phyloP scores from a whole-genome alignment of 2,797 vertebrate genomes.

The Sebastes ruberrimus region DNA sequence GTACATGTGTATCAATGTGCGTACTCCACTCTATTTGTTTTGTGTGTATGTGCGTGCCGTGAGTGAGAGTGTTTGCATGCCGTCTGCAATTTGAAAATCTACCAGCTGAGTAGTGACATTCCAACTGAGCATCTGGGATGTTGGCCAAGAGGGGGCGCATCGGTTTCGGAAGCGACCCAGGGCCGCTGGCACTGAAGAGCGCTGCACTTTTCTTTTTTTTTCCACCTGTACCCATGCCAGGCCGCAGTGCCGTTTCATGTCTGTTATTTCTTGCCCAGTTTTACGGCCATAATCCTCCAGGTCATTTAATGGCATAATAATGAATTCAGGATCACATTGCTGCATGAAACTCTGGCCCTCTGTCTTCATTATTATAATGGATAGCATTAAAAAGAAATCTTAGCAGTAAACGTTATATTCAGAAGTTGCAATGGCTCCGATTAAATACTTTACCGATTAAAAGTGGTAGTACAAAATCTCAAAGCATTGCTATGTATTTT shows the following conservation, averaged over 20 bases:
- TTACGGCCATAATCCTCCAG: background rate
- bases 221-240: background rate
- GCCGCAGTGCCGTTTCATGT: background rate
- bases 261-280: background rate
- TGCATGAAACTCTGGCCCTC: background rate
- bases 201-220: background rate
- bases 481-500: background rate
- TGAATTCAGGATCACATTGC: background rate
- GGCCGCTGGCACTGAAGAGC: slow-evolving; percentile 2
- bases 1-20: background rate
- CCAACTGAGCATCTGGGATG: slow-evolving; percentile 29
- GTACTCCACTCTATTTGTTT: background rate
- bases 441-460: background rate
- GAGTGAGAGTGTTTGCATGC: background rate
- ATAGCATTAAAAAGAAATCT: background rate
- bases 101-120: background rate
- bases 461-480: background rate
- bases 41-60: background rate
- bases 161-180: slow-evolving; percentile 8
- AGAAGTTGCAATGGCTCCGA: background rate
- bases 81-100: background rate
- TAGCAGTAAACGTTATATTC: background rate
- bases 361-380: background rate
- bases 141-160: slow-evolving; percentile 7
- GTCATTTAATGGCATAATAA: background rate